Percentiles rank a stretch among this genome's conserved stretches.
Evolutionary conservation across 2,888 invertebrate species (phyloP).

Genomic region (Koerneria pararmatus): DNA sequence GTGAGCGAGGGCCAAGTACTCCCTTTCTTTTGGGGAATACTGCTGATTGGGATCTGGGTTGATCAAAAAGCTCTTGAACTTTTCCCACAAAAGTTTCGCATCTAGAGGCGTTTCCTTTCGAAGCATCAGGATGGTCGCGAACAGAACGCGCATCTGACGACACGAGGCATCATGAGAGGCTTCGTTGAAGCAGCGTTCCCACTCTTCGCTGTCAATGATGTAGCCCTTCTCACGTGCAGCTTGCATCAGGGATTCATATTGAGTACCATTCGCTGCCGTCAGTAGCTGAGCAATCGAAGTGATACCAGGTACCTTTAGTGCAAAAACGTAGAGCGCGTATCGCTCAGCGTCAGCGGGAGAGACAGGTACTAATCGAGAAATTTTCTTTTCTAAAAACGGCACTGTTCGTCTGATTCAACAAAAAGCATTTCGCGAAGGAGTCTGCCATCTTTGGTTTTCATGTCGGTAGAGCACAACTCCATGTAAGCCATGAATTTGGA

Average conservation of each 20-base stretch:
- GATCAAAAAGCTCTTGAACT: slow-evolving; percentile 1
- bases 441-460: not conserved
- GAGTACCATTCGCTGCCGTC: not conserved
- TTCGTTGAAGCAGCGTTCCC: not conserved
- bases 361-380: not conserved
- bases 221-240: slow-evolving; percentile 9
- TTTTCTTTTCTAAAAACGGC: not conserved
- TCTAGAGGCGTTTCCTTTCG: not conserved
- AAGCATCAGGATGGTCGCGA: slow-evolving; percentile 11
- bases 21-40: not conserved
- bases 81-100: not conserved
- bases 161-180: not conserved
- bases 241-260: not conserved
- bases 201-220: slow-evolving; percentile 10
- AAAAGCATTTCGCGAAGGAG: not conserved
- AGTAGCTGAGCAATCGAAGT: not conserved
- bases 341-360: not conserved
- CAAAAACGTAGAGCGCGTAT: slow-evolving; percentile 14
- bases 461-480: not conserved
- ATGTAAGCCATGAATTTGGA: not conserved
- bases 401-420: slow-evolving; percentile 3
- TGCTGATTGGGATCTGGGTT: not conserved
- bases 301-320: not conserved
- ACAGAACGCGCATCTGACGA: not conserved
- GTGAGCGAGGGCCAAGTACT: not conserved